Evolutionary conservation across 2,888 invertebrate genomes (phyloP), one percentile per base, ranked within the genome.

Genomic region (Lottia gigantea): DNA sequence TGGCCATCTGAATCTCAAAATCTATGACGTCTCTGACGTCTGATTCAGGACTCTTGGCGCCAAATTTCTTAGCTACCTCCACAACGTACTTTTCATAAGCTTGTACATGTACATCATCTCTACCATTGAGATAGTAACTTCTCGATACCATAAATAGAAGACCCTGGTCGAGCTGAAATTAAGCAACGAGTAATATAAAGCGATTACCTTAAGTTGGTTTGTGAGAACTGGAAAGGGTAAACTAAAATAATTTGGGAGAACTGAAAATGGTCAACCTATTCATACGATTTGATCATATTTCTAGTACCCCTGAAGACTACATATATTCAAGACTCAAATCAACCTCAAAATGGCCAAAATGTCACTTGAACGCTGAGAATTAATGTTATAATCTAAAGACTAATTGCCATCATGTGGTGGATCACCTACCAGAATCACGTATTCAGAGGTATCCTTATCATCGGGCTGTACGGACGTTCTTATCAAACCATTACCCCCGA

Each of bases 11-110:
- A 66, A 92, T 93, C 88, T 95, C 95, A 80, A 95, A 92, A 45
- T 91, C 90, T 46, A 95, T 91, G n/a, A 95, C 94, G 75, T 92
- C 90, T 74, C 91, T 88, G 70, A 95, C 91, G 0, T 91, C 91
- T 6, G 90, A 88, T 0, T 91, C 89, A 8, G 55, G 11, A 3
- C 2, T 46, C 19, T n/a, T 31, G 0, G 94, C 94, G 0, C 95
- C 94, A 72, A 95, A 67, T 8, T 95, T 90, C 0, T 92, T 92
- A 0, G 96, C 94, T 77, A 96, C 92, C 89, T 93, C 93, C 0
- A 94, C 94, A 95, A 96, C 96, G 84, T 95, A 96, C 67, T 95
- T 94, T 74, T 95, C 89, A 84, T 96, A 97, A 0, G 95, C 96
- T 19, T 92, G 91, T 31, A 96, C 88, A 47, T 63, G 61, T 16